Evolutionary conservation across 2,113 vertebrate species (phyloP).

Genomic region (Tragulus kanchil): DNA sequence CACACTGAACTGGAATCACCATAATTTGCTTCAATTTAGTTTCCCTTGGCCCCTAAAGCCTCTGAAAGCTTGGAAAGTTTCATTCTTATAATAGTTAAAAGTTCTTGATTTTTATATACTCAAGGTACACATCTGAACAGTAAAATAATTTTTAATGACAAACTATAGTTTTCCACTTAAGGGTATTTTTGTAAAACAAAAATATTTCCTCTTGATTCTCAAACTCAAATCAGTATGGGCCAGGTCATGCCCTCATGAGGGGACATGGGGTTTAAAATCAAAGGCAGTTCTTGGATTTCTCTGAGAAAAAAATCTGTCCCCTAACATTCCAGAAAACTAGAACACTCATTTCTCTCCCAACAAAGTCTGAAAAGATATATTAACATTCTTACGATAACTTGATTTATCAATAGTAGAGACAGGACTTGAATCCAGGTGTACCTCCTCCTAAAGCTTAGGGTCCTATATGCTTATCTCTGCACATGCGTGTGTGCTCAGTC

Average conservation of each 20-base stretch:
- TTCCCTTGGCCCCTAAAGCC: background rate
- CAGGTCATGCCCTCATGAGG: background rate
- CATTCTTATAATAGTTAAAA: background rate
- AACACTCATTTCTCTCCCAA: background rate
- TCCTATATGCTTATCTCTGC: background rate
- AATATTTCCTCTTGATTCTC: background rate
- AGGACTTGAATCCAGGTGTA: background rate
- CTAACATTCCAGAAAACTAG: background rate
- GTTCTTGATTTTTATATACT: background rate
- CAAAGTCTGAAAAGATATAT: background rate
- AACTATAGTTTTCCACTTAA: background rate
- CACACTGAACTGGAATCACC: background rate
- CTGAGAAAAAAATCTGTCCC: background rate
- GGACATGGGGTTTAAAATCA: background rate
- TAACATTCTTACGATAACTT: background rate
- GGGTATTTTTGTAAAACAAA: background rate
- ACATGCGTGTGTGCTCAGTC: fast-evolving
- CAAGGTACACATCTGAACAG: background rate
- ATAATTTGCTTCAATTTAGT: background rate
- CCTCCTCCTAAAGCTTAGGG: background rate
- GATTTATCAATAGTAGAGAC: background rate
- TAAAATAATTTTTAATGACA: background rate
- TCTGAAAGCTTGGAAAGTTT: background rate
- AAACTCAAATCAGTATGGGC: background rate
- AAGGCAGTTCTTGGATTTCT: background rate